Conservation (phyloP, 2,797 vertebrate genomes). For the Spinus olivaceus region DNA sequence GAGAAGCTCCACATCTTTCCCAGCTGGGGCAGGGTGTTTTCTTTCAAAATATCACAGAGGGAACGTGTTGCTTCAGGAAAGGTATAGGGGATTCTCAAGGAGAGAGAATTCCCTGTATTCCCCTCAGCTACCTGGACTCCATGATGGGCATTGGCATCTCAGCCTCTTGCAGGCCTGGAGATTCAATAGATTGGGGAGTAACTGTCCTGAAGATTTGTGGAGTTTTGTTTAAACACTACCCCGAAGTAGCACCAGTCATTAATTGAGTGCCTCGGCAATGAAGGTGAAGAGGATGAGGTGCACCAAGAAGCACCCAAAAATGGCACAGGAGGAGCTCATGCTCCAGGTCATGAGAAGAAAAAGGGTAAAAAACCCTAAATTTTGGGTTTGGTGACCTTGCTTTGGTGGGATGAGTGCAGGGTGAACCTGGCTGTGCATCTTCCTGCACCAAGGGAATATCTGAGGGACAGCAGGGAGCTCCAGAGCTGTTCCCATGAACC, state of each 20-base stretch:
- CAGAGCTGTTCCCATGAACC: not conserved
- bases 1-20: slow-evolving; percentile 36
- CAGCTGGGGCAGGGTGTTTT: not conserved
- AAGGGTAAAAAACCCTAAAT: rapidly evolving
- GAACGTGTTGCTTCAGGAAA: not conserved
- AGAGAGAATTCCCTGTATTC: not conserved
- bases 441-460: rapidly evolving
- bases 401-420: rapidly evolving
- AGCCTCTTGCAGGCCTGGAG: not conserved
- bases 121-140: not conserved
- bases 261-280: rapidly evolving
- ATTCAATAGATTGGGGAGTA: not conserved
- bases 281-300: not conserved
- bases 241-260: rapidly evolving
- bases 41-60: slow-evolving; percentile 10
- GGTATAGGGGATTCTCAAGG: not conserved
- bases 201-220: not conserved
- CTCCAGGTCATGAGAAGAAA: not conserved
- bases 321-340: not conserved
- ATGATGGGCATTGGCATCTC: not conserved
- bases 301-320: not conserved
- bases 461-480: not conserved
- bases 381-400: not conserved
- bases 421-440: not conserved
- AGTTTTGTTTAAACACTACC: not conserved